Evolutionary conservation across 1,140 invertebrate species (phyloP).

Genomic region (Megalonaias nervosa): DNA sequence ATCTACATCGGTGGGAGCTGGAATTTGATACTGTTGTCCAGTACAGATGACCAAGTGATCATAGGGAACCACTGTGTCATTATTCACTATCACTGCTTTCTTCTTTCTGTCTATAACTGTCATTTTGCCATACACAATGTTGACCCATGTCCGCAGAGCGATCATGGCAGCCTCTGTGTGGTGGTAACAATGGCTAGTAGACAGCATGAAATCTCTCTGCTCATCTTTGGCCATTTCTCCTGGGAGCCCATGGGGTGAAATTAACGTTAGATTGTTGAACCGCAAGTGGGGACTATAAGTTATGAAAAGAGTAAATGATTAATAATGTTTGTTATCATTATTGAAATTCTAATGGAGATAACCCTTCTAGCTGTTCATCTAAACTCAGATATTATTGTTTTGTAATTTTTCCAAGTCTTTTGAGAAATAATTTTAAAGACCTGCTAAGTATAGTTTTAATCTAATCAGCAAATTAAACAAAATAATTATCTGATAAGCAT

Average conservation of each 20-base stretch:
- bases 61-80: slow-evolving; percentile 62
- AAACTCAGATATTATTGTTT: too few relatives aligned
- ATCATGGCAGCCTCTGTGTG: slow-evolving; percentile 62
- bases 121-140: slow-evolving; percentile 70
- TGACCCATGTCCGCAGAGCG: slow-evolving; percentile 67
- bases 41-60: slow-evolving; percentile 69
- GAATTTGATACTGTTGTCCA: slow-evolving; percentile 68
- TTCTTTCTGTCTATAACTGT: slow-evolving; percentile 68
- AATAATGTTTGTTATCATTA: neutral
- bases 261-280: slow-evolving; percentile 73
- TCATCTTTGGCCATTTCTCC: slow-evolving; percentile 70
- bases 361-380: too few relatives aligned
- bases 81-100: slow-evolving; percentile 67
- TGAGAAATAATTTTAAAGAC: too few relatives aligned
- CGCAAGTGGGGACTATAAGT: slow-evolving; percentile 68
- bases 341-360: neutral
- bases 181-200: slow-evolving; percentile 60
- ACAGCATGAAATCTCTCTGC: slow-evolving; percentile 58
- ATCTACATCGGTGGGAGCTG: slow-evolving; percentile 59
- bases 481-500: too few relatives aligned
- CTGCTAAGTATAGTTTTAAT: too few relatives aligned
- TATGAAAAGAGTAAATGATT: slow-evolving; percentile 1
- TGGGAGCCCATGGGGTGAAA: slow-evolving; percentile 79
- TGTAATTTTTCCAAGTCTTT: too few relatives aligned
- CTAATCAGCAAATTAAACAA: too few relatives aligned